Conservation (phyloP, 2,888 invertebrate species). For the Torymus tubicola region DNA sequence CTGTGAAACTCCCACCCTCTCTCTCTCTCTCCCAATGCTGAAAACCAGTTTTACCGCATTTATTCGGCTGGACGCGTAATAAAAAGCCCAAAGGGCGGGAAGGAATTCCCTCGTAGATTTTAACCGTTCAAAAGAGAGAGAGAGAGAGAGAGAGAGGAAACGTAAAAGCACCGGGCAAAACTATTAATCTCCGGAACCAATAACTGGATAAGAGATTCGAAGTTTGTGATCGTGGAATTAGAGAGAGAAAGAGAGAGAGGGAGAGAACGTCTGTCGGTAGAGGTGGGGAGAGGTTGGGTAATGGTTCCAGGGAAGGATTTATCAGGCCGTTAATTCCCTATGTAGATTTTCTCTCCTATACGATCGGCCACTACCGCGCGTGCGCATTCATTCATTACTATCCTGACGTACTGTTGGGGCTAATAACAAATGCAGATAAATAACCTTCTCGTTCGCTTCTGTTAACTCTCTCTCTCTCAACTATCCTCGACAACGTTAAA, state of each 20-base stretch:
- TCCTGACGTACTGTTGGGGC: not conserved
- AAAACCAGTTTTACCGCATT: slow-evolving; percentile 7
- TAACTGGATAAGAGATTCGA: slow-evolving; percentile 56
- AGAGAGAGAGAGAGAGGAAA: slow-evolving; percentile 10
- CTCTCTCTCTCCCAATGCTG: too few relatives aligned
- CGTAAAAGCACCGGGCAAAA: not conserved
- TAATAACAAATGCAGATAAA: slow-evolving; percentile 6
- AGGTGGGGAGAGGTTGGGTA: slow-evolving; percentile 1
- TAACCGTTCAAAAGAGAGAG: slow-evolving; percentile 7
- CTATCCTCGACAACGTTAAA: too few relatives aligned
- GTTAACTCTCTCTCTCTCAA: not conserved
- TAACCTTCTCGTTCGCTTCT: not conserved
- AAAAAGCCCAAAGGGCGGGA: slow-evolving; percentile 1
- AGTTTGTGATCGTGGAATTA: slow-evolving; percentile 57
- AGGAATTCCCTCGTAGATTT: slow-evolving; percentile 29
- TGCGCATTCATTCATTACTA: slow-evolving; percentile 2
- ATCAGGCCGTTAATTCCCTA: slow-evolving; percentile 47
- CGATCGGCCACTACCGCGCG: too few relatives aligned
- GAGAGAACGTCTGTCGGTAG: slow-evolving; percentile 41
- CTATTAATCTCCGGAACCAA: slow-evolving; percentile 54
- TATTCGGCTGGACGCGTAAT: slow-evolving; percentile 12
- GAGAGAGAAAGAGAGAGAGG: too few relatives aligned
- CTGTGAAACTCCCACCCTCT: too few relatives aligned
- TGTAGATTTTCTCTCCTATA: slow-evolving; percentile 35
- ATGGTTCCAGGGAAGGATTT: slow-evolving; percentile 46